These are phyloP conservation scores for Strix uralensis DNA, from an alignment of 2,113 vertebrate genomes.

Conservation along the genomic window DNA sequence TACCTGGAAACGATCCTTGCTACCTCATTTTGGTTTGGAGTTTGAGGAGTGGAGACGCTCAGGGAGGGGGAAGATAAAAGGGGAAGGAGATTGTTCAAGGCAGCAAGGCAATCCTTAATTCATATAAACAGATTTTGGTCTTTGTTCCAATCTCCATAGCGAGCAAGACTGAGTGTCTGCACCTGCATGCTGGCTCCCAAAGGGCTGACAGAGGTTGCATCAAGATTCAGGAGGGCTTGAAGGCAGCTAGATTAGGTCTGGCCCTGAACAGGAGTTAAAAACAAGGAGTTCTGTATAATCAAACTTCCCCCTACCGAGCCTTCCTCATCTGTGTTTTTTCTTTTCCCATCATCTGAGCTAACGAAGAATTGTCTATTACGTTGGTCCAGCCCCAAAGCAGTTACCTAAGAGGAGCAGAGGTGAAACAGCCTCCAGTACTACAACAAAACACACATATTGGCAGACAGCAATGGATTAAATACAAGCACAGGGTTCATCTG, in stretches of 20 bases:
- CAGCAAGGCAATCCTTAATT: background rate
- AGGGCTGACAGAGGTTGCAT: background rate
- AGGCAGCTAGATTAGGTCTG: background rate
- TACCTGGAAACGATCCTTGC: fast-evolving
- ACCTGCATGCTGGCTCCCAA: background rate
- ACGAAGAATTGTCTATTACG: background rate
- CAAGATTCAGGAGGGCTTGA: background rate
- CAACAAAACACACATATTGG: background rate
- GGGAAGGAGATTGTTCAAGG: background rate
- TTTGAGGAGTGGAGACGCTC: background rate
- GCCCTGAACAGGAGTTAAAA: background rate
- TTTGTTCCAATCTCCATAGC: background rate
- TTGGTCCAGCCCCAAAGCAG: background rate
- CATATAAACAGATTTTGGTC: background rate
- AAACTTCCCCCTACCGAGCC: background rate
- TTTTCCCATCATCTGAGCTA: background rate
- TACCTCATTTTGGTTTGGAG: background rate
- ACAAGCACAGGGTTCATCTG: background rate
- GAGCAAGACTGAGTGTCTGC: background rate
- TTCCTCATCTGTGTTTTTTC: background rate
- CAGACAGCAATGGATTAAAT: background rate
- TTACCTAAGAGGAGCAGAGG: background rate
- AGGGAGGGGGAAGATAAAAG: background rate
- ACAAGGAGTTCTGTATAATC: background rate
- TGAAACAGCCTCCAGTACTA: background rate